Evolutionary conservation across 2,113 vertebrate species (phyloP).

Genomic region (Chaetodon auriga): DNA sequence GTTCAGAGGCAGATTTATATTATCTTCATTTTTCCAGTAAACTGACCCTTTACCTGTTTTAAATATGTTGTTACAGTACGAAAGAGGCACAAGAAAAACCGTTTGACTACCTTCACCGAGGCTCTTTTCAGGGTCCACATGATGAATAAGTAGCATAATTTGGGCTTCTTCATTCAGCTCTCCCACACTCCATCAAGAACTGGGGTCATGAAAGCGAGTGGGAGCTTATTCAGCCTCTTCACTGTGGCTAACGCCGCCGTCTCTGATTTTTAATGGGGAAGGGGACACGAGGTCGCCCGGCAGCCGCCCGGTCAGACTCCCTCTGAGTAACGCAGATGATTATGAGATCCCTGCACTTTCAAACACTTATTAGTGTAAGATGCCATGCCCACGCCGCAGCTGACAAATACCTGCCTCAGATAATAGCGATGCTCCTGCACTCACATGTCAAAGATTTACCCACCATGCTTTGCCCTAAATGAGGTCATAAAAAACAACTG

Average conservation of each 20-base stretch:
- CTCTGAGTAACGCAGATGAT: slow-evolving; percentile 5
- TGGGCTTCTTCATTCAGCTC: background rate
- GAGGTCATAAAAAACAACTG: slow-evolving; percentile 11
- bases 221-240: slow-evolving; percentile 31
- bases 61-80: background rate
- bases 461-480: background rate
- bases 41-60: background rate
- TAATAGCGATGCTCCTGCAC: slow-evolving; percentile 9
- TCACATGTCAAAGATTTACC: slow-evolving; percentile 19
- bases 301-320: background rate
- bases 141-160: background rate
- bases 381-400: slow-evolving; percentile 22
- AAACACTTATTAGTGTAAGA: slow-evolving; percentile 18
- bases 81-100: background rate
- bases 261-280: slow-evolving; percentile 34
- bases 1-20: background rate
- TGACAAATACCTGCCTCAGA: slow-evolving; percentile 9
- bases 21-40: background rate
- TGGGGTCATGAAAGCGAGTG: slow-evolving; percentile 1
- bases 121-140: background rate
- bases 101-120: background rate
- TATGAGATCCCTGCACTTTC: slow-evolving; percentile 25
- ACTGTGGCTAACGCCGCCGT: background rate
- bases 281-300: slow-evolving; percentile 23
- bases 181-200: background rate